Evolutionary conservation across 2,797 vertebrate species (phyloP), one percentile per base, ranked within the genome.

Genomic region (Sibirionetta formosa): DNA sequence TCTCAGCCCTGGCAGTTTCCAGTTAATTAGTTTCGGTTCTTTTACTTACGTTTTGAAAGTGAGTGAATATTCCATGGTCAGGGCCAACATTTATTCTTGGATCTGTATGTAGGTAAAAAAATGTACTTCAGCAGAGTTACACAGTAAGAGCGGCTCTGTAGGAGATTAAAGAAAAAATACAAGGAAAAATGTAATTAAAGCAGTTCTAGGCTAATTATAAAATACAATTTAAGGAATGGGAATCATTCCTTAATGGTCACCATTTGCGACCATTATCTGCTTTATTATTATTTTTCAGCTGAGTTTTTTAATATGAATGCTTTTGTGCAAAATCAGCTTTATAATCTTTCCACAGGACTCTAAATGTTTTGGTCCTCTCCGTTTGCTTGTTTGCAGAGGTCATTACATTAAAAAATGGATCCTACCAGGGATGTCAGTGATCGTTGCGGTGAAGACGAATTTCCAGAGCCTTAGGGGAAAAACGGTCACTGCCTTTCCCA

Each of bases 31-130:
- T 71, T 92, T 77, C 1, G 58, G 38, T 94, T 96, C 38, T 72
- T 90, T 73, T 82, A 79, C 90, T 94, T 93, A 88, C 24, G 24
- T 91, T 66, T 75, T 81, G 35, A 84, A 86, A 93, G 36, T 70
- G 63, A 88, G 58, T 73, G 90, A 90, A 69, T 78, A 78, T 87
- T 94, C 38, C 66, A 69, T 2, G 35, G 18, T 11, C 54, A 42
- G 24, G 42, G 35, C 58, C 71, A 81, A 84, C 83, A 84, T 68
- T 65, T 85, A 57, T 80, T 84, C 85, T 72, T 79, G 44, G 38
- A 77, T 75, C 44, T 77, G 58, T 86, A 63, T 12, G 10, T 5
- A 58, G 66, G 82, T 86, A 68, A 83, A 83, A 82, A 82, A 90
- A 81, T 0, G 0, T 66, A 65, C 38, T 81, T 40, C 42, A 90